Base-by-base conservation (phyloP, 1,140 invertebrate genomes). In the Calephelis nemesis region DNA sequence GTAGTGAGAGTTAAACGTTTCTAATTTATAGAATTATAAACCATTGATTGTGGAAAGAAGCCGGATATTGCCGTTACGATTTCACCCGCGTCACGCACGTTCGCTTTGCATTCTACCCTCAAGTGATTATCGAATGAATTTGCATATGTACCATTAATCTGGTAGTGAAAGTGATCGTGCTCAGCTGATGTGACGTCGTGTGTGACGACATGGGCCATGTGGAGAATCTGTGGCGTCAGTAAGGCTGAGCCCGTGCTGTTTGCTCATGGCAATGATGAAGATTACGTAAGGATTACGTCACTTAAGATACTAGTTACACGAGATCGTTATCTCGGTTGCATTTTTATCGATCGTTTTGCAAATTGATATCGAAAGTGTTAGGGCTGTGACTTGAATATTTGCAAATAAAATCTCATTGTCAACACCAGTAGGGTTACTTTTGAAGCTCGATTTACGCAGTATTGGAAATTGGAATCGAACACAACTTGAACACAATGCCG, bases 191-290 rank as follows among this genome's bases (percentile, higher is more conserved):
- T 83, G 84, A 87, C 81, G 84, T 84, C 74, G 65, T 63, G 67
- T 73, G 82, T 84, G 79, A 79, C 72, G 81, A 79, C 79, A 87
- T 90, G 87, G 86, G 83, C 86, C 87, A 90, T 91, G 89, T 90
- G 87, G 87, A 90, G 78, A 77, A 90, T 90, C 72, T 90, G 89
- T 79, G 87, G 86, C 82, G 83, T 87, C 80, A 88, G 83, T 89
- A 90, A 89, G 78, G 83, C 76, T 69, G 79, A 90, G 74, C 83
- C 87, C 48, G 82, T 82, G 73, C 76, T 88, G 69, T 89, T 88
- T 76, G 80, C 76, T 72, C 74, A 76, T 78, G 76, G 71, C 74
- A 49, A 75, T 68, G 77, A 87, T 74, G 85, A 89, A 76, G 87
- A 91, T 79, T 89, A 84, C 85, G 88, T 91, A 88, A 90, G 88